These are phyloP conservation scores for Raphicerus campestris DNA, from an alignment of 2,113 vertebrate species.

Conservation along the genomic window DNA sequence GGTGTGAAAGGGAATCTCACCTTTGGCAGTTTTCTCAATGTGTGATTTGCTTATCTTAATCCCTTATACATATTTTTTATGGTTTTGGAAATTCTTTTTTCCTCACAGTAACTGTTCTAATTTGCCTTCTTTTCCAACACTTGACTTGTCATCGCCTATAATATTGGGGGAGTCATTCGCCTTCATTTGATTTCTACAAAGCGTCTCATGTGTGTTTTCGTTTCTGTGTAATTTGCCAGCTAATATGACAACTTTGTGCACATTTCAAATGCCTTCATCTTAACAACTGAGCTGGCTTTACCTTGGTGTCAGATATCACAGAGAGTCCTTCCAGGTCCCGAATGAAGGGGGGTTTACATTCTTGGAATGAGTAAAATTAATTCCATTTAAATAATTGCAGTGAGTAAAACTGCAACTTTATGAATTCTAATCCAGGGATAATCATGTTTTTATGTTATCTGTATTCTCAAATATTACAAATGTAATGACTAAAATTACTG, in stretches of 20 bases:
- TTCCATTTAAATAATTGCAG: neutral
- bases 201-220: neutral
- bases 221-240: neutral
- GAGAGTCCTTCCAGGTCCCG: neutral
- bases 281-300: neutral
- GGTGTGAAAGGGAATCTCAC: neutral
- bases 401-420: neutral
- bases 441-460: neutral
- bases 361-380: neutral
- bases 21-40: neutral
- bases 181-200: neutral
- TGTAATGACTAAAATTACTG: neutral
- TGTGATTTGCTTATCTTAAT: neutral
- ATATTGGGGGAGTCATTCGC: neutral
- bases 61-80: neutral
- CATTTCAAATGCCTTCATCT: neutral
- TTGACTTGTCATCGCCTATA: neutral
- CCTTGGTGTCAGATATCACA: neutral
- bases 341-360: neutral
- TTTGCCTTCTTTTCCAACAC: neutral
- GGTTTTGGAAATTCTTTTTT: neutral
- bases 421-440: neutral
- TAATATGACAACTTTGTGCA: neutral
- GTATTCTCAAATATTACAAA: neutral
- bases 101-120: neutral